phyloP scores from a whole-genome alignment of 2,113 vertebrate genomes.

The Gallinago media region DNA sequence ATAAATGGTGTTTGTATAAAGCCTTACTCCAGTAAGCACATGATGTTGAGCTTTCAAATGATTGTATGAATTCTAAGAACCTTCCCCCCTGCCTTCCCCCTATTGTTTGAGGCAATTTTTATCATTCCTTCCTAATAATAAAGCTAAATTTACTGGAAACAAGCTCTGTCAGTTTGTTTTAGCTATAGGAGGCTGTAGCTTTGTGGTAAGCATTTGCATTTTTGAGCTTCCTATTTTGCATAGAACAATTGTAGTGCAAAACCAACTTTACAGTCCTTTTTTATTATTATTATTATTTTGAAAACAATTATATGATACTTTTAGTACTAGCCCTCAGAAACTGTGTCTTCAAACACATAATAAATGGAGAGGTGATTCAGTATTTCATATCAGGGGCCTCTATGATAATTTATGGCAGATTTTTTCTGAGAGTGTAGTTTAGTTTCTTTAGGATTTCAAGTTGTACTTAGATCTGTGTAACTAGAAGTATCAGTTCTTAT shows the following conservation, averaged over 20 bases:
- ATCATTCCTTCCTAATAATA: neutral
- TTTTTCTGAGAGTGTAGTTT: neutral
- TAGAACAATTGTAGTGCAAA: neutral
- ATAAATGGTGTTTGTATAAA: neutral
- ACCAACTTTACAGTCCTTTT: neutral
- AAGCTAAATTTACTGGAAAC: neutral
- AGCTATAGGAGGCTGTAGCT: neutral
- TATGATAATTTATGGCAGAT: neutral
- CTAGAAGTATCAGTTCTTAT: neutral
- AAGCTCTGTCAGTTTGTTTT: neutral
- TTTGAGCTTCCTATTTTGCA: neutral
- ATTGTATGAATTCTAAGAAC: neutral
- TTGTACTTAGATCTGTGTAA: neutral
- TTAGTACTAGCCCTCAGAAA: neutral
- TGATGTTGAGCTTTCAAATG: neutral
- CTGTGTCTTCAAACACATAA: neutral
- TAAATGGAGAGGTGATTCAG: neutral
- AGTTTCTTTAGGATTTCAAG: neutral
- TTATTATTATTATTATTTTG: neutral
- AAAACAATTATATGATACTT: neutral
- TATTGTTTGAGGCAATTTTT: neutral
- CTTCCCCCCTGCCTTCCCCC: accelerated
- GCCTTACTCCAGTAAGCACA: neutral
- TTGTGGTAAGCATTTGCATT: neutral
- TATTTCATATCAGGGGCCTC: neutral